Evolutionary conservation across 1,140 invertebrate species (phyloP).

Genomic region (Telenomus remus): DNA sequence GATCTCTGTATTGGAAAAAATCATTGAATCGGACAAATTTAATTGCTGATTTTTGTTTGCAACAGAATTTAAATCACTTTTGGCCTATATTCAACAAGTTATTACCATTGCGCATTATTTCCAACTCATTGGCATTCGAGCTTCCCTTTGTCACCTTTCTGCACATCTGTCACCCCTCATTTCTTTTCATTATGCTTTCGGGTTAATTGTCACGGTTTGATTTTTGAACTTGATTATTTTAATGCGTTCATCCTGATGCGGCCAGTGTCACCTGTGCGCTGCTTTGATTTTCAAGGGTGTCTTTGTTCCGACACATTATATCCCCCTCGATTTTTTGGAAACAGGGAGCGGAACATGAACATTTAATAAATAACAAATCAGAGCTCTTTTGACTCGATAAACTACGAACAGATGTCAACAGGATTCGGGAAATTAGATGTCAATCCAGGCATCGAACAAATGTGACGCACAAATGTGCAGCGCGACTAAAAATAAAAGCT

Average conservation of each 20-base stretch:
- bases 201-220: background rate
- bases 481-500: conserved; percentile 37
- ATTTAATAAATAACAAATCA: conserved; percentile 54
- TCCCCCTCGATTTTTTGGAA: conserved; percentile 10
- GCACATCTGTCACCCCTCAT: conserved; percentile 1
- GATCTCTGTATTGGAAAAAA: no score
- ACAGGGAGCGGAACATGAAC: conserved; percentile 14
- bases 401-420: conserved; percentile 50
- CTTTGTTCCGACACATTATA: conserved; percentile 27
- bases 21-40: no score
- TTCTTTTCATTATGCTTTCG: background rate
- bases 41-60: no score
- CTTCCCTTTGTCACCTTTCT: background rate
- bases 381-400: conserved; percentile 30
- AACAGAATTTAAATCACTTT: no score
- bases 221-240: conserved; percentile 14
- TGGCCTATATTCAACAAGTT: no score
- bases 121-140: no score
- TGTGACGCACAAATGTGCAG: conserved; percentile 34
- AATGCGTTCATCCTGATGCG: conserved; percentile 9
- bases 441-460: conserved; percentile 46
- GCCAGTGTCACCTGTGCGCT: conserved; percentile 15
- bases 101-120: no score
- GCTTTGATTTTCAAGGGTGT: conserved; percentile 4
- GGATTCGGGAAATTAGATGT: conserved; percentile 46